phyloP scores from a whole-genome alignment of 1,140 invertebrate species.

The Zaprionus taronus region DNA sequence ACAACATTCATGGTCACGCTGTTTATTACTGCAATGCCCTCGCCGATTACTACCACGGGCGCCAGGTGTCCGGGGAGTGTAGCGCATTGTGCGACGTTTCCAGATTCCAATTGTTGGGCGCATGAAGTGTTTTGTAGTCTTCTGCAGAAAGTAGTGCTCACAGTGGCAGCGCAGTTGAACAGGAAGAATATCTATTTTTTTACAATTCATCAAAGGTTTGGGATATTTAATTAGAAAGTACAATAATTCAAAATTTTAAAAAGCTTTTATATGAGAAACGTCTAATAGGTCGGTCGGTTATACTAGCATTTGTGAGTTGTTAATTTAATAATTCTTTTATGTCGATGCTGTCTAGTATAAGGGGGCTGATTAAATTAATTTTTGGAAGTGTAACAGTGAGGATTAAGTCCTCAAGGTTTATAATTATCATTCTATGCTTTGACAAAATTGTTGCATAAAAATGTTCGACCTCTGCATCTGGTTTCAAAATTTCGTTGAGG shows the following conservation, averaged over 20 bases:
- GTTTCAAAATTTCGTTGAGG: no score
- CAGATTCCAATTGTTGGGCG: conserved; percentile 28
- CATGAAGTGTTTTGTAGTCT: conserved; percentile 5
- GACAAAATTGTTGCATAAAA: no score
- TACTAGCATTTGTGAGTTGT: conserved; percentile 30
- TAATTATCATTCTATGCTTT: no score
- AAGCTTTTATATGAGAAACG: conserved; percentile 1
- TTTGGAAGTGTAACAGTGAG: conserved; percentile 16
- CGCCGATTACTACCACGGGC: conserved; percentile 6
- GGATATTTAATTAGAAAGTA: conserved; percentile 19
- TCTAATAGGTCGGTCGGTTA: conserved; percentile 17
- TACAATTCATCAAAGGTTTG: conserved; percentile 7
- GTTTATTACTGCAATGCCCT: conserved; percentile 16
- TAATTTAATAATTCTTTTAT: conserved; percentile 25
- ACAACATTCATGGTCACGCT: conserved; percentile 14
- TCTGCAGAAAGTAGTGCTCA: conserved; percentile 23
- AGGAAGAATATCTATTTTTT: conserved; percentile 28
- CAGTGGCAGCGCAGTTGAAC: conserved; percentile 19
- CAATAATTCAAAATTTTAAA: conserved; percentile 8
- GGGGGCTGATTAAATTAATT: conserved; percentile 19
- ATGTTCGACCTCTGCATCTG: no score
- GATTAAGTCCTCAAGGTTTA: no score
- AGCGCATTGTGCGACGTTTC: conserved; percentile 15
- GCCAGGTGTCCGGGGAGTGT: conserved; percentile 24
- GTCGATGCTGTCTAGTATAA: conserved; percentile 20